phyloP scores from a whole-genome alignment of 2,113 vertebrate genomes.

The Neopipo cinnamomea region DNA sequence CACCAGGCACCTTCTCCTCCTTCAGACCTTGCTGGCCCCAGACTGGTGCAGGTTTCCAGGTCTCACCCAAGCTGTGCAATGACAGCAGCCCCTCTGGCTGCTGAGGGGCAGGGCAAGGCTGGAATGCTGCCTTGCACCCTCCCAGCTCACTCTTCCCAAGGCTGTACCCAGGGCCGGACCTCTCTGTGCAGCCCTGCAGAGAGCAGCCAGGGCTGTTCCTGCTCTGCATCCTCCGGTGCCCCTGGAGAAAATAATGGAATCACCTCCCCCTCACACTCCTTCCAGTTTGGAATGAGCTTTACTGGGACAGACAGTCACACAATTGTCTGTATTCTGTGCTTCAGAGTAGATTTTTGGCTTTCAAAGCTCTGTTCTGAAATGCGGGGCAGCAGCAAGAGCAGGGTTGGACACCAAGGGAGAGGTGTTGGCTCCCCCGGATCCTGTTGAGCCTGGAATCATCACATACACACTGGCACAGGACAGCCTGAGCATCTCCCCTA shows the following conservation, averaged over 20 bases:
- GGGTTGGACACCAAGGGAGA: neutral
- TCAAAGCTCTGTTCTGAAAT: neutral
- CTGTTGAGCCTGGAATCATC: neutral
- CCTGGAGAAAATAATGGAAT: neutral
- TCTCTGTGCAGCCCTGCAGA: fast-evolving
- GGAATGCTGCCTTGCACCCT: neutral
- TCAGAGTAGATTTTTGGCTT: neutral
- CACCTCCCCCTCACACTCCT: neutral
- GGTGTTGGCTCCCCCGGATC: neutral
- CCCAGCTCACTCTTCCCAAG: neutral
- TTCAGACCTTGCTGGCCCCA: neutral
- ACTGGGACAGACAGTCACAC: neutral
- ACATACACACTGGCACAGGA: neutral
- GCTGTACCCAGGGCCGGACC: neutral
- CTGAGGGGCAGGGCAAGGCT: neutral
- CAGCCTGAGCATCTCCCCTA: neutral
- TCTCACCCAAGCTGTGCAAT: neutral
- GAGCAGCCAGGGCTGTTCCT: neutral
- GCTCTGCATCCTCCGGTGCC: neutral
- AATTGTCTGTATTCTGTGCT: neutral
- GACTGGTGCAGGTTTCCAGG: neutral
- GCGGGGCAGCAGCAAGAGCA: neutral
- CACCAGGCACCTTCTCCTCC: neutral
- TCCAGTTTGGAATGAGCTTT: neutral
- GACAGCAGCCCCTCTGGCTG: neutral